A percentile compares a stretch with the other conserved stretches of the same genome.
Evolutionary conservation across 2,888 invertebrate genomes (phyloP).

Genomic region (Perithous albicinctus): DNA sequence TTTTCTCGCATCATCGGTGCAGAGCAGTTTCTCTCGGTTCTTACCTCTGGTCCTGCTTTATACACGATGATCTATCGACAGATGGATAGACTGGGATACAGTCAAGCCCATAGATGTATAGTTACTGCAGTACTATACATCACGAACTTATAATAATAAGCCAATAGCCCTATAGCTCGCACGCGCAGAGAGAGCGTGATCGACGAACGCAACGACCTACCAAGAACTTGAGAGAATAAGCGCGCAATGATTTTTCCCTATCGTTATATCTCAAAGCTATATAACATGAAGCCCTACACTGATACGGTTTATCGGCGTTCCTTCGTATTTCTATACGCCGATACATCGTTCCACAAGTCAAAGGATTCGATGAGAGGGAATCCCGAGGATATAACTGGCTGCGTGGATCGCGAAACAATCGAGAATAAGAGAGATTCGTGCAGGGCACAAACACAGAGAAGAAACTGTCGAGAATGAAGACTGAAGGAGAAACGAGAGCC

Average conservation of each 20-base stretch:
- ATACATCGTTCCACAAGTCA: constrained; percentile 19
- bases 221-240: constrained; percentile 28
- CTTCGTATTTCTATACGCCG: constrained; percentile 35
- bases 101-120: constrained; percentile 20
- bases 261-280: constrained; percentile 33
- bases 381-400: constrained; percentile 32
- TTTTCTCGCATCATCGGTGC: constrained; percentile 32
- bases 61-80: constrained; percentile 66
- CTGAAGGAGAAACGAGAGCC: constrained; percentile 39
- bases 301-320: constrained; percentile 30
- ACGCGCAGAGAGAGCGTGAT: constrained; percentile 32
- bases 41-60: constrained; percentile 27
- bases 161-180: neutral
- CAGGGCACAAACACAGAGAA: constrained; percentile 12
- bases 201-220: constrained; percentile 15
- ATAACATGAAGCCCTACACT: constrained; percentile 32
- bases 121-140: constrained; percentile 4
- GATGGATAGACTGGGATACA: constrained; percentile 64
- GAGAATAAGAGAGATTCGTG: constrained; percentile 1
- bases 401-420: constrained; percentile 11
- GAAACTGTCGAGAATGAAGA: constrained; percentile 9
- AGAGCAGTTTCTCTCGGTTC: constrained; percentile 4
- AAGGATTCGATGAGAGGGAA: constrained; percentile 6
- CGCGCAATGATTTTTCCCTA: constrained; percentile 42
- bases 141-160: constrained; percentile 25